phyloP scores from a whole-genome alignment of 2,888 invertebrate species.

The Archips xylosteana region DNA sequence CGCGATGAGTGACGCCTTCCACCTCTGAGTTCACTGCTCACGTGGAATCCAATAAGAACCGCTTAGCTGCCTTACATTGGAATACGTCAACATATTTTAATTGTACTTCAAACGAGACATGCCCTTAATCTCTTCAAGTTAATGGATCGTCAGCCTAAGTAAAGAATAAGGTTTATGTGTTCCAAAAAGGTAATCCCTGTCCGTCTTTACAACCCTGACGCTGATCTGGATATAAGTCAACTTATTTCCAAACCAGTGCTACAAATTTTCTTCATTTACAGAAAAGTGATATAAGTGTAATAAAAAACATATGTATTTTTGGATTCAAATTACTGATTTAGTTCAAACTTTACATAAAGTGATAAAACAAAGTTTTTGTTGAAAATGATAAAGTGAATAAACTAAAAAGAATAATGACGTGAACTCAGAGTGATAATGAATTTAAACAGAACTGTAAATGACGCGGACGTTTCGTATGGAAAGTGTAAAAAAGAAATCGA shows the following conservation, averaged over 20 bases:
- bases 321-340: constrained; percentile 70
- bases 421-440: constrained; percentile 70
- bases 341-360: constrained; percentile 77
- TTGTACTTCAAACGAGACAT: constrained; percentile 22
- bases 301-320: constrained; percentile 76
- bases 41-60: constrained; percentile 80
- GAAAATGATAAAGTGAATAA: constrained; percentile 57
- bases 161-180: constrained; percentile 58
- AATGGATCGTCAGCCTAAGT: constrained; percentile 8
- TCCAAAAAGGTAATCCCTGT: constrained; percentile 69
- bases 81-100: constrained; percentile 60
- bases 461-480: constrained; percentile 67
- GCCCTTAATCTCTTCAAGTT: constrained; percentile 23
- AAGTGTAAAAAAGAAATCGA: constrained; percentile 79
- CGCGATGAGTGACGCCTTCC: constrained; percentile 82
- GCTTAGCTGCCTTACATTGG: constrained; percentile 80
- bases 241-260: constrained; percentile 79
- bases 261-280: constrained; percentile 58
- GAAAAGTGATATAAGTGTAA: constrained; percentile 70
- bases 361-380: constrained; percentile 58
- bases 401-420: constrained; percentile 64
- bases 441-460: constrained; percentile 60
- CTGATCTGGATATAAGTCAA: constrained; percentile 74
- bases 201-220: constrained; percentile 49
- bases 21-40: constrained; percentile 79